Evolutionary conservation across 2,888 invertebrate species (phyloP).

Genomic region (Cyclophora punctaria): DNA sequence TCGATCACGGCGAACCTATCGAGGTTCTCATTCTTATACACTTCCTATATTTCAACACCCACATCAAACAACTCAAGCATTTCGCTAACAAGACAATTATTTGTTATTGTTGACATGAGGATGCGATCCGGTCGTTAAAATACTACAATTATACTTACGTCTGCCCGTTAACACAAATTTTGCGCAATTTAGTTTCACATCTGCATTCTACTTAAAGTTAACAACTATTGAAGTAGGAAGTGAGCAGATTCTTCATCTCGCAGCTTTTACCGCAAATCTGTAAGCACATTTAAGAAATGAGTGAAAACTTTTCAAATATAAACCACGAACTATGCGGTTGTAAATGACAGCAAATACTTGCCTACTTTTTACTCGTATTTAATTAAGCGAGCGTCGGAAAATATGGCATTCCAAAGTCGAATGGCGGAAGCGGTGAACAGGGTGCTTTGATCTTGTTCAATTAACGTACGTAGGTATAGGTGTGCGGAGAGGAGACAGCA

Average conservation of each 20-base stretch:
- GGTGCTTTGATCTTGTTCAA: conserved; percentile 61
- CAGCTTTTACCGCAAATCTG: conserved; percentile 1
- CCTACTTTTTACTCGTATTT: conserved; percentile 17
- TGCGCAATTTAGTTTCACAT: conserved; percentile 9
- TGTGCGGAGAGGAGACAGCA: conserved; percentile 4
- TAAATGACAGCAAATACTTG: conserved; percentile 16
- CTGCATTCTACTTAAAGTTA: conserved; percentile 10
- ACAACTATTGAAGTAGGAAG: conserved; percentile 10
- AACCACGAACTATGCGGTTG: conserved; percentile 15
- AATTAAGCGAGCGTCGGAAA: conserved; percentile 18
- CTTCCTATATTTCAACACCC: conserved; percentile 49
- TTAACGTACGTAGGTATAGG: conserved; percentile 17
- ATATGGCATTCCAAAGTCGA: conserved; percentile 45
- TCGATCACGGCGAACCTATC: conserved; percentile 53
- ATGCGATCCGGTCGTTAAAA: neutral
- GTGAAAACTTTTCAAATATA: conserved; percentile 15
- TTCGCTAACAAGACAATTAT: conserved; percentile 24
- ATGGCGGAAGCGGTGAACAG: conserved; percentile 57
- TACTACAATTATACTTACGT: neutral
- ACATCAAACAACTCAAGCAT: conserved; percentile 24
- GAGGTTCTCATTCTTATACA: conserved; percentile 42
- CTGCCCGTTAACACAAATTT: conserved; percentile 6
- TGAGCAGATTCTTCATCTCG: conserved; percentile 12
- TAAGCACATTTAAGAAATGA: conserved; percentile 12
- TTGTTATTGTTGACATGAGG: no score